These are phyloP conservation scores for Bombus affinis DNA, from an alignment of 1,140 invertebrate species.

Conservation along the genomic window DNA sequence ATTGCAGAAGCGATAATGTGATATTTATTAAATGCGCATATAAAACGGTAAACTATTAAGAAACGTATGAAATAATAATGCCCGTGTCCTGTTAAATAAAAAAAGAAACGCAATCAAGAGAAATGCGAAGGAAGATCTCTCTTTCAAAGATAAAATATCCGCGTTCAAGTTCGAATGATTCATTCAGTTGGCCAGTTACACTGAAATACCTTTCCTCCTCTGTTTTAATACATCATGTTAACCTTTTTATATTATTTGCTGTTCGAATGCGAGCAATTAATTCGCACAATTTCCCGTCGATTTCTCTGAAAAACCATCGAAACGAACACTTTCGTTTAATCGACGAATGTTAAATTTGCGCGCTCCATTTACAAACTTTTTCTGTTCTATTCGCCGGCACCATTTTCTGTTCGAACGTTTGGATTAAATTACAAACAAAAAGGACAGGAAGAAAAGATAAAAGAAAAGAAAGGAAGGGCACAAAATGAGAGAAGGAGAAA, in stretches of 20 bases:
- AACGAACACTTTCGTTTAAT: neutral
- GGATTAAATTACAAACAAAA: neutral
- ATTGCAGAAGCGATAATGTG: neutral
- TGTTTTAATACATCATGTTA: neutral
- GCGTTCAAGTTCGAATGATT: neutral
- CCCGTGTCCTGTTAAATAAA: neutral
- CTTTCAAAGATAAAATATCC: neutral
- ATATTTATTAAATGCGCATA: neutral
- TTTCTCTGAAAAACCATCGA: neutral
- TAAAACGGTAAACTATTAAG: neutral
- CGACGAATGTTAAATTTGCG: neutral
- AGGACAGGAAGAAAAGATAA: neutral
- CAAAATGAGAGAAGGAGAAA: neutral
- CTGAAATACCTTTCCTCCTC: too few relatives aligned
- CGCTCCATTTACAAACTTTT: slow-evolving; percentile 5
- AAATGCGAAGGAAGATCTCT: neutral
- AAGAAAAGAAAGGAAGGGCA: neutral
- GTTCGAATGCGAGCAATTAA: neutral
- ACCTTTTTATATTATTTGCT: neutral
- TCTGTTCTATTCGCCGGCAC: neutral
- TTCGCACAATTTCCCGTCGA: neutral
- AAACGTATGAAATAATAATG: neutral
- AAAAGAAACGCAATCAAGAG: neutral
- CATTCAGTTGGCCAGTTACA: neutral
- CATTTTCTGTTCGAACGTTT: neutral